Percentiles rank a stretch among this genome's conserved stretches.
These are phyloP conservation scores for Xenops minutus DNA, from an alignment of 2,797 vertebrate species.

Conservation along the genomic window DNA sequence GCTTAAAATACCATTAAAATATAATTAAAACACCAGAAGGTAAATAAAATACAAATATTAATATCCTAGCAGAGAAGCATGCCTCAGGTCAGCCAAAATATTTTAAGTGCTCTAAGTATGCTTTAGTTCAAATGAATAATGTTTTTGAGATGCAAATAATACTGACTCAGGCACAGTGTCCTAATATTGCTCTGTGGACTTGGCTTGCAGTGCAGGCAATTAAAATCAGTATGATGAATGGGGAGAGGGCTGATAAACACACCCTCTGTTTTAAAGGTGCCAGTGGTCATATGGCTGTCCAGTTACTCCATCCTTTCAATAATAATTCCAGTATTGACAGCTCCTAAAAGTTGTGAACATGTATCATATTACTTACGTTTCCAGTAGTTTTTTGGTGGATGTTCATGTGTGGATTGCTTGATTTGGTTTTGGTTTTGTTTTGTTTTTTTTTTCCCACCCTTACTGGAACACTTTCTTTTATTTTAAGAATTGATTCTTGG, in stretches of 20 bases:
- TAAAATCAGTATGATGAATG: not conserved
- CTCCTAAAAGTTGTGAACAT: not conserved
- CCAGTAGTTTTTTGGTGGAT: not conserved
- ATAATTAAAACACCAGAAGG: not conserved
- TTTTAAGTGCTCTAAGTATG: not conserved
- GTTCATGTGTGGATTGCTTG: not conserved
- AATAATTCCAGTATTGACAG: not conserved
- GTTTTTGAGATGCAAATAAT: not conserved
- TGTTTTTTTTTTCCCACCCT: not conserved
- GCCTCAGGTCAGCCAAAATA: not conserved
- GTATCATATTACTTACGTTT: not conserved
- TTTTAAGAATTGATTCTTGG: not conserved
- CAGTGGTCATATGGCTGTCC: not conserved
- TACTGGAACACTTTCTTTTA: not conserved
- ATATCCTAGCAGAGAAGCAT: not conserved
- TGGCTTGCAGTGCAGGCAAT: not conserved
- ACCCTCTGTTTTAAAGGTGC: not conserved
- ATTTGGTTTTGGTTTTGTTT: not conserved
- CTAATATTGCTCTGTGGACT: not conserved
- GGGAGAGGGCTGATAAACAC: not conserved
- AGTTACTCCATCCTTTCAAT: not conserved
- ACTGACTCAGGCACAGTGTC: not conserved
- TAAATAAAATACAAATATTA: not conserved
- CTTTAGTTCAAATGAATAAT: not conserved
- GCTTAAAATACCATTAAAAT: not conserved